Base-by-base conservation (phyloP, 2,113 vertebrate genomes). In the Cephalopholis sonnerati region DNA sequence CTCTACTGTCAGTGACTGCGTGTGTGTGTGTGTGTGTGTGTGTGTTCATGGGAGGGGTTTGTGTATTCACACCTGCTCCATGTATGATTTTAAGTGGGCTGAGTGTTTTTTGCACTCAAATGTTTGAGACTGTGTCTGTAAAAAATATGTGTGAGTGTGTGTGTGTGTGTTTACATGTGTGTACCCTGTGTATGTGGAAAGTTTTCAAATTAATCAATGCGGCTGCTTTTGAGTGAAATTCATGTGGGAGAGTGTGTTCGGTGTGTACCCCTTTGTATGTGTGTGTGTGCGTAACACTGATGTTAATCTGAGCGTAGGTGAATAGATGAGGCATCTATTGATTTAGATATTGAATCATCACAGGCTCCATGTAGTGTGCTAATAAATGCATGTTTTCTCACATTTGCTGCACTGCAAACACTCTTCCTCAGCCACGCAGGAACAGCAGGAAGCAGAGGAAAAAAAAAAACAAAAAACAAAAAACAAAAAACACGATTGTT, bases 291-390 rank as follows among this genome's bases (percentile, higher is more conserved):
- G 54, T 55, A 29, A 29, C 25, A 24, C 10, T 36, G 8, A 51
- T 65, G 65, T 41, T 79, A 79, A 61, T 66, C 20, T n/a, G 54
- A 67, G 74, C 12, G 74, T 66, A 66, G 72, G 54, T 54, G 50
- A 67, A 25, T 22, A 66, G 66, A 66, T 36, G 27, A 61, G 18
- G 17, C 61, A 29, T 41, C 27, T 80, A 72, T 83, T 72, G 66
- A 76, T 72, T 79, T 44, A 51, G 72, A 54, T 72, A 55, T 51
- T 63, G 72, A 63, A 67, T 81, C 67, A 80, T 81, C 41, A 58
- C 66, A 63, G 29, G 29, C 39, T 44, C 57, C 61, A 20, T 68
- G 71, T 48, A 13, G 66, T n/a, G 41, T 61, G 54, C 57, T 77
- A 24, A 80, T 77, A 53, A 32, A 84, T 58, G 41, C 50, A 8